Evolutionary conservation across 2,888 invertebrate genomes (phyloP).

Genomic region (Dendrolimus pini): DNA sequence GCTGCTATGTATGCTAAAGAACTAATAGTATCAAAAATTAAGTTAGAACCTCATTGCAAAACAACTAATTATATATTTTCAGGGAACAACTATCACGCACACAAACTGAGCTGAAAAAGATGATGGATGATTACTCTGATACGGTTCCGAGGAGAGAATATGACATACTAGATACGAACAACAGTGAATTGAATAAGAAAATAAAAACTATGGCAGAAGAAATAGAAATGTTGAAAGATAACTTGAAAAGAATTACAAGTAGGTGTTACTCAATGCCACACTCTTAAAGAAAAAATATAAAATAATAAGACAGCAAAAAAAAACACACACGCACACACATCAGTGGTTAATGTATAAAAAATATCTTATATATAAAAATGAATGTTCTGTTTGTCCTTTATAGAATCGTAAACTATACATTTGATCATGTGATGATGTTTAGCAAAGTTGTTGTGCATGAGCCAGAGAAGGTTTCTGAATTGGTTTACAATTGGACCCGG

Average conservation of each 20-base stretch:
- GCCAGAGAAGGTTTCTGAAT: too few relatives aligned
- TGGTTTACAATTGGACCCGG: too few relatives aligned
- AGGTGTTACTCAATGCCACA: slow-evolving; percentile 2
- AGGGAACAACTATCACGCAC: slow-evolving; percentile 60
- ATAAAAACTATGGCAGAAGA: slow-evolving; percentile 29
- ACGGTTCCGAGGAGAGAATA: slow-evolving; percentile 60
- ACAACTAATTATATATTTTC: slow-evolving; percentile 5
- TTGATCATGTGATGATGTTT: too few relatives aligned
- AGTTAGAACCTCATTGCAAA: too few relatives aligned
- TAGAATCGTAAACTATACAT: too few relatives aligned
- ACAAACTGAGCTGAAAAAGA: slow-evolving; percentile 48
- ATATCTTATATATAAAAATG: too few relatives aligned
- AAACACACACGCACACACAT: neutral
- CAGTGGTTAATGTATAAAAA: too few relatives aligned
- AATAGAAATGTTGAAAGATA: slow-evolving; percentile 33
- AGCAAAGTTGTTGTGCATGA: too few relatives aligned
- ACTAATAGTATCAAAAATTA: too few relatives aligned
- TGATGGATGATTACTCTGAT: slow-evolving; percentile 59
- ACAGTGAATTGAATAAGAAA: slow-evolving; percentile 29
- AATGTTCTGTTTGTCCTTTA: too few relatives aligned
- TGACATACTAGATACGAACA: slow-evolving; percentile 45
- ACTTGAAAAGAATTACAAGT: slow-evolving; percentile 40
- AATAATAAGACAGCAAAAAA: neutral
- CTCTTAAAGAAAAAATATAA: neutral
- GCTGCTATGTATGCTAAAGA: too few relatives aligned